Conservation (phyloP, 2,888 invertebrate species). For the Mythimna lalbum region DNA sequence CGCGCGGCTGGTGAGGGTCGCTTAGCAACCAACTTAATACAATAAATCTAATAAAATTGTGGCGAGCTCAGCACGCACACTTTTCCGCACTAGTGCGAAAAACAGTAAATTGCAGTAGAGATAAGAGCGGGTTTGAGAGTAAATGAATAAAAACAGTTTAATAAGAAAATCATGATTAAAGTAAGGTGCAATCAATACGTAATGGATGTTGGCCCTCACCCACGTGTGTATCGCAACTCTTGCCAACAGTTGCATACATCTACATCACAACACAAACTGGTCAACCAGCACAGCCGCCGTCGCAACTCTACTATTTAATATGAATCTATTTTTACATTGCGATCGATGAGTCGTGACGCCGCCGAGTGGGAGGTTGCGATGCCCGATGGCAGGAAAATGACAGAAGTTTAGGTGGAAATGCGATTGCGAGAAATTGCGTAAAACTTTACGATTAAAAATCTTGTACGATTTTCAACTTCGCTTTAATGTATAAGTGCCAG, state of each 20-base stretch:
- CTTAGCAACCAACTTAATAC: no score
- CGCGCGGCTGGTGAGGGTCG: no score
- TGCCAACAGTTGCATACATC: conserved; percentile 23
- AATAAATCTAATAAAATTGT: no score
- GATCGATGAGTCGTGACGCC: conserved; percentile 51
- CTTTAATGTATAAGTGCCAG: no score
- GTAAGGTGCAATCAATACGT: neutral
- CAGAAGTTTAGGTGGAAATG: conserved; percentile 37
- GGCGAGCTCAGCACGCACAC: no score
- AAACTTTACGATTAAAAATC: no score
- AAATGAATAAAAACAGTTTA: neutral
- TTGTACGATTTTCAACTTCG: no score
- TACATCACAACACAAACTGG: conserved; percentile 13
- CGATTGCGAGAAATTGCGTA: no score
- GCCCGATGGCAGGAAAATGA: neutral
- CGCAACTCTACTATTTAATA: conserved; percentile 26
- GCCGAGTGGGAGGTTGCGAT: neutral
- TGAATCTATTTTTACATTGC: conserved; percentile 46
- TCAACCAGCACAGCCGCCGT: neutral
- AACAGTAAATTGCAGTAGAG: no score
- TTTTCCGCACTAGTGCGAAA: no score
- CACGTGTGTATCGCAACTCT: conserved; percentile 8
- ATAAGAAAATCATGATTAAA: neutral
- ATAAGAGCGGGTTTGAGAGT: no score
- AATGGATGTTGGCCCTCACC: neutral